These are phyloP conservation scores for Mythimna albipuncta DNA, from an alignment of 2,888 invertebrate species.

Conservation along the genomic window DNA sequence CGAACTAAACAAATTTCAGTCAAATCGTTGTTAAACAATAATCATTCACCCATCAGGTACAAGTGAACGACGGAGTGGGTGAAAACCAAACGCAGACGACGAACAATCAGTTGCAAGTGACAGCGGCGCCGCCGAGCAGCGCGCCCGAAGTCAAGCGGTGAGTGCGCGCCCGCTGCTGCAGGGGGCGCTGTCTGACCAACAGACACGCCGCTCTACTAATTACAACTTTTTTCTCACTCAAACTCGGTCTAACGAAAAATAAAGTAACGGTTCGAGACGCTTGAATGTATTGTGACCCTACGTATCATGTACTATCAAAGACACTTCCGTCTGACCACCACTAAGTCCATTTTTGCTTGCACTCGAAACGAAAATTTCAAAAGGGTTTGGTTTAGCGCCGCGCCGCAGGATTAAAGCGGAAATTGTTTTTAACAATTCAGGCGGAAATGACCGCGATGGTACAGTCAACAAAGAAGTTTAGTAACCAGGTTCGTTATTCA, in stretches of 20 bases:
- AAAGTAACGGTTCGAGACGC: background rate
- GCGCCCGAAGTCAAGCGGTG: constrained; percentile 83
- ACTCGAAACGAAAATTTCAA: too few species aligned
- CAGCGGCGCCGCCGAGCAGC: constrained; percentile 51
- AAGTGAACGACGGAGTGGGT: constrained; percentile 69
- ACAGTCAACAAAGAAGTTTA: too few species aligned
- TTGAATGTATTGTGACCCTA: constrained; percentile 20
- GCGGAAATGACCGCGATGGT: too few species aligned
- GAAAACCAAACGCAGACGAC: constrained; percentile 56
- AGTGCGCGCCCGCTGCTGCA: constrained; percentile 36
- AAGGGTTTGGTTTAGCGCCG: too few species aligned
- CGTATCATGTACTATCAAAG: too few species aligned
- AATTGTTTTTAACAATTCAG: too few species aligned
- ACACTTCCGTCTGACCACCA: too few species aligned
- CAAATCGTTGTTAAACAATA: background rate
- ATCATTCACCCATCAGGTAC: constrained; percentile 60
- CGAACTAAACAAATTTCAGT: too few species aligned
- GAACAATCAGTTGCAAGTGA: constrained; percentile 57
- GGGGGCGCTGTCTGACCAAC: too few species aligned
- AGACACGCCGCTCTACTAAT: background rate
- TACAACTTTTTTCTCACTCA: background rate
- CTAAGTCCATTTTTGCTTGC: too few species aligned
- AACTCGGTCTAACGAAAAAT: constrained; percentile 7
- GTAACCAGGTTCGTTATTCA: too few species aligned
- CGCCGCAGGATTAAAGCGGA: too few species aligned